These are phyloP conservation scores for Metacarcinus magister DNA, from an alignment of 2,888 invertebrate genomes.

Conservation along the genomic window DNA sequence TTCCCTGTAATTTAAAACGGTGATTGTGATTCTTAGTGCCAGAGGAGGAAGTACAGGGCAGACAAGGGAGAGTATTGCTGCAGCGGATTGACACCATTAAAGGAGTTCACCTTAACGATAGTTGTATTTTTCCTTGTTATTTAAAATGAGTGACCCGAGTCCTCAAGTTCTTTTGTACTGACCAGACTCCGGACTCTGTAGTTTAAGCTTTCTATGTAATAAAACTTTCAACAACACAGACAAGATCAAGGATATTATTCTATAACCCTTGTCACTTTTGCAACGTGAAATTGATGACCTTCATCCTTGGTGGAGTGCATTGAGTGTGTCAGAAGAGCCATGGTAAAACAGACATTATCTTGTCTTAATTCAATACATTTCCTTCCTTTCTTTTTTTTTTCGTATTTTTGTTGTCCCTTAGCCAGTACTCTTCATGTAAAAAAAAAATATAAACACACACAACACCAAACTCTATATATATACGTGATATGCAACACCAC, in stretches of 20 bases:
- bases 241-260: conserved; percentile 50
- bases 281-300: background rate
- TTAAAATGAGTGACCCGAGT: conserved; percentile 63
- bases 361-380: too few species aligned
- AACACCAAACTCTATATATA: too few species aligned
- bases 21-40: background rate
- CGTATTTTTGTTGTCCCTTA: too few species aligned
- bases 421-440: too few species aligned
- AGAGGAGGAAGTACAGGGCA: background rate
- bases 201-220: conserved; percentile 77
- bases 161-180: conserved; percentile 75
- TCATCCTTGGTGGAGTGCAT: background rate
- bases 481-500: too few species aligned
- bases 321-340: background rate
- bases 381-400: too few species aligned
- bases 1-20: background rate
- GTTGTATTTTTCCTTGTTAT: conserved; percentile 73
- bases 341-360: background rate
- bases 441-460: too few species aligned
- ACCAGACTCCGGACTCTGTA: conserved; percentile 70
- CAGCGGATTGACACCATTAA: background rate
- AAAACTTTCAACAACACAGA: conserved; percentile 70
- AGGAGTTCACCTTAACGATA: conserved; percentile 42
- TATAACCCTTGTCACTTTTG: background rate
- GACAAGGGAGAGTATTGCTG: background rate